Base-by-base conservation (phyloP, 1,140 invertebrate species). In the Drosophila sucinea region DNA sequence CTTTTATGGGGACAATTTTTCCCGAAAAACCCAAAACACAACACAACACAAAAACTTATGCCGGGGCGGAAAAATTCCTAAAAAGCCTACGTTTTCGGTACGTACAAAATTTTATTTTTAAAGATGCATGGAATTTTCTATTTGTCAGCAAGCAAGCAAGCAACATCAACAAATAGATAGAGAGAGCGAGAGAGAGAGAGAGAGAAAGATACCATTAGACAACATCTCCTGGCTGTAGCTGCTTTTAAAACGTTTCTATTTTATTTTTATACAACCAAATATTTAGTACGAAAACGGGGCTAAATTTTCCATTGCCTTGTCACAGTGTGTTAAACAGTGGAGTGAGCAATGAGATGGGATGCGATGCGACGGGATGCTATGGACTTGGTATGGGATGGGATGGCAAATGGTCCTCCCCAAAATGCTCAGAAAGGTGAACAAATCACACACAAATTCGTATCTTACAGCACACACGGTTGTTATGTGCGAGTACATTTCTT, bases 261-360 rank as follows among this genome's bases (percentile, higher is more conserved):
- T 86, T 86, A 87, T 87, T 86, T 86, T 79, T 87, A 86, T 65
- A 82, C 82, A 79, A 81, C 60, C 63, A 66, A 85, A 74, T 84
- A 84, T 84, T 84, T 84, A 51, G 44, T 67, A 71, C 76, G 60
- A 78, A 85, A 78, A 71, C 65, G 75, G 75, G 80, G 75, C 62
- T 75, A 71, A 44, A 71, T 71, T 75, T 75, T 60, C 60, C 55
- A 51, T 6, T 70, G 56, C 56, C 56, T 58, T 23, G 8, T 27
- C 35, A 55, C 40, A 60, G 23, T 51, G 44, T 51, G 23, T 27
- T 51, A 25, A 25, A 51, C 44, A 51, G 44, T 51, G 44, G 44
- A 38, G 35, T 38, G 35, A 38, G 35, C 35, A 38, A 38, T 38
- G 35, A 38, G 35, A 38, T 38, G 35, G 35, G 35, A 38, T 38